Percentiles rank a stretch among this genome's conserved stretches.
Evolutionary conservation across 2,113 vertebrate species (phyloP).

Genomic region (Cavia aperea): DNA sequence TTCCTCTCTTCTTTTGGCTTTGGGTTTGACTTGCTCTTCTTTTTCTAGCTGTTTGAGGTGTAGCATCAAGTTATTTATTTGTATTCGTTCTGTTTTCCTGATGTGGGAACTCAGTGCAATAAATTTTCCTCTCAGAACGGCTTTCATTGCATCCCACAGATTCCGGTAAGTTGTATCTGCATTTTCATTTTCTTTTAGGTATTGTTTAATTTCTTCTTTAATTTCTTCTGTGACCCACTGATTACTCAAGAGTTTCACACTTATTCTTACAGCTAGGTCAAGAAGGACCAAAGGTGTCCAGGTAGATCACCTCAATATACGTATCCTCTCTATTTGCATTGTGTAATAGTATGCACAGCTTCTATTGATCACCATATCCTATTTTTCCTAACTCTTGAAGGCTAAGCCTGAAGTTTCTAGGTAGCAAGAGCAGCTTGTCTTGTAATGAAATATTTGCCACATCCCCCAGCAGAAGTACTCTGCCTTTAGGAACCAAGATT

Average conservation of each 20-base stretch:
- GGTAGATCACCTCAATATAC: background rate
- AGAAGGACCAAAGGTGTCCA: background rate
- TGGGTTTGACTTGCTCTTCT: no score
- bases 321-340: background rate
- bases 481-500: background rate
- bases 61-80: no score
- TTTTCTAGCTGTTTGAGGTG: no score
- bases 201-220: no score
- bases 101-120: no score
- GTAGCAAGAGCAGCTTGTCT: background rate
- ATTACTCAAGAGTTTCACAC: background rate
- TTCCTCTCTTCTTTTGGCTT: no score
- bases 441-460: background rate
- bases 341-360: background rate
- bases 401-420: background rate
- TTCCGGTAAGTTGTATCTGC: no score
- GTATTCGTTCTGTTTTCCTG: no score
- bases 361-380: background rate
- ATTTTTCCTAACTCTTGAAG: background rate
- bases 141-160: no score
- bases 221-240: no score
- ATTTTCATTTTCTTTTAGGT: no score
- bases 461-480: background rate
- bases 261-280: background rate
- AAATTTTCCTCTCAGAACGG: no score